Percentiles rank a stretch among this genome's conserved stretches.
Evolutionary conservation across 2,888 invertebrate genomes (phyloP).

Genomic region (Oeneis ivallda): DNA sequence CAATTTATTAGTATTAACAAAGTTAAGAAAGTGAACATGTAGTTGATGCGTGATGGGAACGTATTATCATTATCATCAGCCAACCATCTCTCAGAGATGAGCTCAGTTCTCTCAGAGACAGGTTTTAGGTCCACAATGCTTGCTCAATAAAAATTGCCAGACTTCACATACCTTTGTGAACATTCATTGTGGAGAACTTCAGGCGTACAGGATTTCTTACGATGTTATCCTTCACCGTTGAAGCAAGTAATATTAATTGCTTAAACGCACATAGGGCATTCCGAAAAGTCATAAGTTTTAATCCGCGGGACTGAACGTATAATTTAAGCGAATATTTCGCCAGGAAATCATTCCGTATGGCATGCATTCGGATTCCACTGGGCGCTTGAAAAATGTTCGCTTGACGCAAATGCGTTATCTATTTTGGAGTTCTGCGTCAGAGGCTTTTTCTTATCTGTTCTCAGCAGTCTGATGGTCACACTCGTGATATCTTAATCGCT

Average conservation of each 20-base stretch:
- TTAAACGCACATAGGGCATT: no score
- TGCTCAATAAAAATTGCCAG: no score
- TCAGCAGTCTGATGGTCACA: slow-evolving; percentile 74
- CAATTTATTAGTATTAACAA: slow-evolving; percentile 33
- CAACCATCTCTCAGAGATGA: no score
- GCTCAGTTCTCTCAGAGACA: no score
- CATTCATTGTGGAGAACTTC: no score
- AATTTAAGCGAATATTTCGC: slow-evolving; percentile 67
- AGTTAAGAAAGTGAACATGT: slow-evolving; percentile 58
- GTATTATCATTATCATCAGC: slow-evolving; percentile 32
- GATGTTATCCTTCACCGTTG: no score
- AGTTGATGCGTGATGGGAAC: slow-evolving; percentile 58
- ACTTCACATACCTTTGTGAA: no score
- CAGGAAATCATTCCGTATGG: slow-evolving; percentile 71
- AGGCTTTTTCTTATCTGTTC: slow-evolving; percentile 66
- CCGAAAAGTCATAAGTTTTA: no score
- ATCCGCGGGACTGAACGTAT: no score
- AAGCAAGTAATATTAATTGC: no score
- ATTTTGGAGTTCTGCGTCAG: slow-evolving; percentile 80
- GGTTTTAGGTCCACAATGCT: no score
- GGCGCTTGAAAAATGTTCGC: slow-evolving; percentile 74
- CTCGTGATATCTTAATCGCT: slow-evolving; percentile 51
- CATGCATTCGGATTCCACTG: slow-evolving; percentile 70
- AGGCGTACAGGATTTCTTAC: no score
- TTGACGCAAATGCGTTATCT: slow-evolving; percentile 82